Conservation (phyloP, 2,113 vertebrate species). For the Gavialis gangeticus region DNA sequence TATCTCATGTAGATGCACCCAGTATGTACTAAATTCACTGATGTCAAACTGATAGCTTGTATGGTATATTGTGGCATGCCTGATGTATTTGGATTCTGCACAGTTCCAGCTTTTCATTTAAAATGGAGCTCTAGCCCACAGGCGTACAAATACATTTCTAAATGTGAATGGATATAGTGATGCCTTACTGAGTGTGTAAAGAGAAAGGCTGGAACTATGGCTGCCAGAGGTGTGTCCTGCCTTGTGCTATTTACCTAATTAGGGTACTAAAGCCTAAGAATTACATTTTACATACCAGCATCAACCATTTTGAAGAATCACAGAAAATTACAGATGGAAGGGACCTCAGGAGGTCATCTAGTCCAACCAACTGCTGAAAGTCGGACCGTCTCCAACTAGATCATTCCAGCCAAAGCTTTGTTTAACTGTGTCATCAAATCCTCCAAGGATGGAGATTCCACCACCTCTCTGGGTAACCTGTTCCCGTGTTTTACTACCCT, state of each 20-base stretch:
- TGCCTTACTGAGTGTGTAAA: neutral
- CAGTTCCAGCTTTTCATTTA: neutral
- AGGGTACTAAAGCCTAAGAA: neutral
- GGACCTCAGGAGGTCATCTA: too few species aligned
- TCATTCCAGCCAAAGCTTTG: too few species aligned
- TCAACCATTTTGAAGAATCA: neutral
- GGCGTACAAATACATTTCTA: neutral
- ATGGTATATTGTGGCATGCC: neutral
- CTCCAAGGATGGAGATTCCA: too few species aligned
- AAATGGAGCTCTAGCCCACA: neutral
- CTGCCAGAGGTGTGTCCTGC: neutral
- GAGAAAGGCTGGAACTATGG: accelerated
- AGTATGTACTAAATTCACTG: neutral
- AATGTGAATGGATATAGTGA: neutral
- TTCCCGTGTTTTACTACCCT: too few species aligned
- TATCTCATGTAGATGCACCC: too few species aligned
- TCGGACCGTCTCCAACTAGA: too few species aligned
- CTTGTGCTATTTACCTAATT: neutral
- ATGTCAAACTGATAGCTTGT: neutral
- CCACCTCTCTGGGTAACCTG: too few species aligned
- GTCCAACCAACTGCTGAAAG: too few species aligned
- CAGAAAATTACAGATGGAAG: too few species aligned
- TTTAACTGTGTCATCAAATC: too few species aligned
- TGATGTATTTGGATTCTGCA: neutral
- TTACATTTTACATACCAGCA: neutral